Evolutionary conservation across 2,797 vertebrate species (phyloP).

Genomic region (Anas georgica): DNA sequence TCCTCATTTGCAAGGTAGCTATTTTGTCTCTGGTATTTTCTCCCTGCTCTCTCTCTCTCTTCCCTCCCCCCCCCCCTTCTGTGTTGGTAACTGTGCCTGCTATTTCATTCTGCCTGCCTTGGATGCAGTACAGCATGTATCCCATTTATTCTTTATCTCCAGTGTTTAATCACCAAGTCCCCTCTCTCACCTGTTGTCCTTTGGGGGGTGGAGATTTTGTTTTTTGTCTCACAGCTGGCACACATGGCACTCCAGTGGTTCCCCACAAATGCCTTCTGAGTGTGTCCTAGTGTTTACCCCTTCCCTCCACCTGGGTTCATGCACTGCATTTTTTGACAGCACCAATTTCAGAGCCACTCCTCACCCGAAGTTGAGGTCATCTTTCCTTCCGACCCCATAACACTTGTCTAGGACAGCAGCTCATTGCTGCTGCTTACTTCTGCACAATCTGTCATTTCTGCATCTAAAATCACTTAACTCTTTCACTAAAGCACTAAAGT

Average conservation of each 20-base stretch:
- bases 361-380: background rate
- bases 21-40: background rate
- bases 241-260: background rate
- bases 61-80: no score
- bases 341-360: background rate
- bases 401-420: background rate
- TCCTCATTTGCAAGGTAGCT: background rate
- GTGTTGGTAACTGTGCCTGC: background rate
- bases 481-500: background rate
- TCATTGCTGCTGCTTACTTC: background rate
- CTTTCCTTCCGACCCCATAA: background rate
- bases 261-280: background rate
- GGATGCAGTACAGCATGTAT: background rate
- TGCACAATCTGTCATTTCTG: background rate
- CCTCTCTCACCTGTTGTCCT: background rate
- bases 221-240: background rate
- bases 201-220: background rate
- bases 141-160: background rate
- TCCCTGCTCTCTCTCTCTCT: background rate
- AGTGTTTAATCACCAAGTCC: background rate
- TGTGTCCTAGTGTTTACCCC: accelerated
- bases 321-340: background rate
- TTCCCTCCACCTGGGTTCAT: background rate
- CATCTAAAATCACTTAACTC: background rate
- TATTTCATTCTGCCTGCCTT: background rate